phyloP scores from a whole-genome alignment of 2,797 vertebrate genomes.

The Gephyroberyx darwinii region DNA sequence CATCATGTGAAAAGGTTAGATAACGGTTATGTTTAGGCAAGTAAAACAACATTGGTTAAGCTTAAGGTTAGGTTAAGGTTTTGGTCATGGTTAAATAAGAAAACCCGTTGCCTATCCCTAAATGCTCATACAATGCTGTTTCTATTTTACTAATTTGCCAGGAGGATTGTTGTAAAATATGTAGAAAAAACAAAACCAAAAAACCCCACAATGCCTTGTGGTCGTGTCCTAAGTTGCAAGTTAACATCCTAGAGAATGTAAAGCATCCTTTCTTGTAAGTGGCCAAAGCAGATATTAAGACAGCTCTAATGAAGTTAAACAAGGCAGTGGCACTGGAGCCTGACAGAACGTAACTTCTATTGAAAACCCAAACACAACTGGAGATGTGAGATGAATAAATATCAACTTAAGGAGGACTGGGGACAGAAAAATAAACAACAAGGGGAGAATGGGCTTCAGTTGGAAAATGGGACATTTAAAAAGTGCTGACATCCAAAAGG shows the following conservation, averaged over 20 bases:
- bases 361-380: slow-evolving; percentile 76
- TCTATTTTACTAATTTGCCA: neutral
- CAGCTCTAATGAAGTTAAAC: slow-evolving; percentile 89
- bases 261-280: slow-evolving; percentile 78
- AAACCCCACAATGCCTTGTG: neutral
- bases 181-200: neutral
- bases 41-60: no score
- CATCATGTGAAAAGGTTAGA: no score
- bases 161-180: neutral
- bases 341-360: slow-evolving; percentile 88
- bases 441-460: slow-evolving; percentile 71
- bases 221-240: slow-evolving; percentile 70
- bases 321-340: slow-evolving; percentile 82
- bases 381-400: slow-evolving; percentile 90
- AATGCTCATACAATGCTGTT: neutral
- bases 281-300: slow-evolving; percentile 86
- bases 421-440: slow-evolving; percentile 81
- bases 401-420: slow-evolving; percentile 83
- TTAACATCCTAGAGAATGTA: slow-evolving; percentile 83
- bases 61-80: no score
- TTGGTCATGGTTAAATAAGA: no score
- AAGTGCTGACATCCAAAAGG: slow-evolving; percentile 90
- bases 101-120: neutral
- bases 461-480: slow-evolving; percentile 84
- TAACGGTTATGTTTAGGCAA: no score